Evolutionary conservation across 2,113 vertebrate species (phyloP).

Genomic region (Panthera uncia): DNA sequence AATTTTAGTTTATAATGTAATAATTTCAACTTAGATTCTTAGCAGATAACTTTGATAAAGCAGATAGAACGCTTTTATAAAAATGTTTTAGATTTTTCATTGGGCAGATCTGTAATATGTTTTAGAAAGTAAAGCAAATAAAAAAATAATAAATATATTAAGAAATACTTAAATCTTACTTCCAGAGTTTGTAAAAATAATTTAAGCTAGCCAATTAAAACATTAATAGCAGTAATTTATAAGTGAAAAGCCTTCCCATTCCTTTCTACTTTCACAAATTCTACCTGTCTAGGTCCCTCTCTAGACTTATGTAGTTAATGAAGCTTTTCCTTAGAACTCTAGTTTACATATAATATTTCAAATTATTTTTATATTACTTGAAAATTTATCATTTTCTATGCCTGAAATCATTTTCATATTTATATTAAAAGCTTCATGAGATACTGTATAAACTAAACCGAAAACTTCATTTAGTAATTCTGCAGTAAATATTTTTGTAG

Average conservation of each 20-base stretch:
- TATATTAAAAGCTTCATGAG: neutral
- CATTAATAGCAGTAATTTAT: neutral
- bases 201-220: constrained; percentile 22
- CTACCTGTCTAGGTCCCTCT: neutral
- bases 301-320: neutral
- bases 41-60: constrained; percentile 26
- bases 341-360: neutral
- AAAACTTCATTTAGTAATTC: constrained; percentile 26
- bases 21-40: neutral
- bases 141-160: neutral
- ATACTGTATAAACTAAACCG: neutral
- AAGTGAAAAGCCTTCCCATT: neutral
- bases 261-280: neutral
- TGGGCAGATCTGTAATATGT: neutral
- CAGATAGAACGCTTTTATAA: neutral
- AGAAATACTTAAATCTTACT: neutral
- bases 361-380: neutral
- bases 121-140: constrained; percentile 28
- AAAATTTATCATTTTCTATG: neutral
- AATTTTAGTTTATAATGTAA: constrained; percentile 32
- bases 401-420: neutral
- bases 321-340: neutral
- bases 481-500: neutral
- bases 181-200: constrained; percentile 39
- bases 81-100: constrained; percentile 7